A percentile compares a stretch with the other conserved stretches of the same genome.
Evolutionary conservation across 2,888 invertebrate species (phyloP).

Genomic region (Orchesella flavescens): DNA sequence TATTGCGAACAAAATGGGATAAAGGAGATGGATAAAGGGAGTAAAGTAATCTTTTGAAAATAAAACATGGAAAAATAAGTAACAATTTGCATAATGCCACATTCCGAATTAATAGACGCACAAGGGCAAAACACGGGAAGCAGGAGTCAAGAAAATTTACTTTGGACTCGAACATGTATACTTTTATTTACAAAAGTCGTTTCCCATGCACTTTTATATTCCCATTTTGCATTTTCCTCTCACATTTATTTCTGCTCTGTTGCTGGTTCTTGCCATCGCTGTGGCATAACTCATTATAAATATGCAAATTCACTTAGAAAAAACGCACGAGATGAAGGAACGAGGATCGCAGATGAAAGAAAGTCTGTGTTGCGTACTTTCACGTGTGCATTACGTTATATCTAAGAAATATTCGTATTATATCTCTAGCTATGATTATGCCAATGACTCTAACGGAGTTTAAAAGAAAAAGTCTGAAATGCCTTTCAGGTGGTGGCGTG

Average conservation of each 20-base stretch:
- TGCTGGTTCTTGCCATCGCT: slow-evolving; percentile 22
- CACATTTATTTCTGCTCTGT: slow-evolving; percentile 25
- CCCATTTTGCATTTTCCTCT: slow-evolving; percentile 36
- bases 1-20: background rate
- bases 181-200: slow-evolving; percentile 43
- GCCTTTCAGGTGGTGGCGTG: slow-evolving; percentile 26
- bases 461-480: background rate
- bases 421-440: background rate
- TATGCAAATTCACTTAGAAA: slow-evolving; percentile 53
- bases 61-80: slow-evolving; percentile 34
- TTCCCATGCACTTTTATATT: slow-evolving; percentile 56
- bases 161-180: slow-evolving; percentile 11
- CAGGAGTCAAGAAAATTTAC: slow-evolving; percentile 32
- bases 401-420: background rate
- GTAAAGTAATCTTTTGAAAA: background rate
- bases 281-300: slow-evolving; percentile 57
- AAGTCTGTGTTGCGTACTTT: slow-evolving; percentile 5
- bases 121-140: slow-evolving; percentile 12
- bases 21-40: background rate
- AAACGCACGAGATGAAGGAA: slow-evolving; percentile 43
- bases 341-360: slow-evolving; percentile 19
- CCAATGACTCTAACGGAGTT: background rate
- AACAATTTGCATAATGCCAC: slow-evolving; percentile 47
- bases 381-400: background rate
- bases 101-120: slow-evolving; percentile 5